Base-by-base conservation (phyloP, 2,888 invertebrate genomes). In the Campoplex capitator region DNA sequence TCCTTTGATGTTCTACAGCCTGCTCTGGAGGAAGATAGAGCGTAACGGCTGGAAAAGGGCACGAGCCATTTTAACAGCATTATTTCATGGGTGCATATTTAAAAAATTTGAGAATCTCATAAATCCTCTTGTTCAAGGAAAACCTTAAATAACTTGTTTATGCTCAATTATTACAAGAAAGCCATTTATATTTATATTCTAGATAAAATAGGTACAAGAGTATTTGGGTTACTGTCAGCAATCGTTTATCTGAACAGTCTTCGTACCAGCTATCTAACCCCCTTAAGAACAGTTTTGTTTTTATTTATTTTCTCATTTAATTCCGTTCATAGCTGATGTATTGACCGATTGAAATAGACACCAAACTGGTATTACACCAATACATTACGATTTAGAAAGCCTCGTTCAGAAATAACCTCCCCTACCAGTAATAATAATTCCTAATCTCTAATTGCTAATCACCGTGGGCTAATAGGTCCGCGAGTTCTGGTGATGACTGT, bases 1-100 rank as follows among this genome's bases (percentile, higher is more conserved):
- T 92, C 93, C 70, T 93, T 93, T 93, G 93, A 93, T 92, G 92
- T 92, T 91, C 86, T 91, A 90, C 90, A 89, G 88, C 89, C 88
- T 86, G 89, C 86, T 85, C 84, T 11, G 48, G 84, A 70, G 56
- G 42, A 45, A 54, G 42, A 58, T 13, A 32, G 56, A 56, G 42
- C 7, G 18, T 42, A 71, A n/a, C n/a, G 28, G 45, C 45, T 11
- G 35, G 70, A 7, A 48, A 3, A 9, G 32, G 48, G 28, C 18
- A 51, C 8, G 71, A 71, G 18, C 51, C 6, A 32, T 32, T 71
- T 51, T 51, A 51, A 51, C 51, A 51, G 51, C 8, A 71, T 71
- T 71, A 71, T 71, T 71, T 32, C 51, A 32, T 71, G 32, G 71
- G 32, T 51, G 51, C 32, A 16, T 18, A 18, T 6, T 28, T 16